Base-by-base conservation (phyloP, 2,888 invertebrate species). In the Esperia sulphurella region DNA sequence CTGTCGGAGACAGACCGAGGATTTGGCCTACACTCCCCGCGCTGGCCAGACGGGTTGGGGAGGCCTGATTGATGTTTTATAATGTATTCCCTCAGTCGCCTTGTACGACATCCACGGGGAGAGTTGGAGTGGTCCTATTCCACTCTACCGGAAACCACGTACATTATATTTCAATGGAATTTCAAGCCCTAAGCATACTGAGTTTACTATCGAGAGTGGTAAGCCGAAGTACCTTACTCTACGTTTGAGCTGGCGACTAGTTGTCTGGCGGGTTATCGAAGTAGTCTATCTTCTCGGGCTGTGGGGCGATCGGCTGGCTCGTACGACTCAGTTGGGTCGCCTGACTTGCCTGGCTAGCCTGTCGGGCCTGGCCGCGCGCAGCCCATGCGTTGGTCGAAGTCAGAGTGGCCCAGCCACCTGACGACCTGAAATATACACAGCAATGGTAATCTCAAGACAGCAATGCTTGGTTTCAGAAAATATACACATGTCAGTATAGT, bases 211-310 rank as follows among this genome's bases (percentile, higher is more conserved):
- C 3, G n/a, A 3, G 37, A 12, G 3, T 5, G 13, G 39, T 13
- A 39, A 39, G 14, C 8, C 13, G 6, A 3, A n/a, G n/a, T 39
- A 39, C 39, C 39, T 39, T 39, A 39, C 14, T 8, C 33, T 33
- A 33, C 3, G 14, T 8, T 39, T 70, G 39, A 30, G 21, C 8
- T 14, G 12, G 31, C 30, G 14, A 6, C 41, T 41, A 83, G 65
- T 82, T 75, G 49, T 89, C 86, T 2, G 90, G 89, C 50, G 90
- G 90, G 65, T 86, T 86, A 68, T 90, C 90, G 70, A 90, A 90
- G 70, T 90, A 90, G 71, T 90, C 90, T 49, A 90, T 83, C 56
- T 83, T 83, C 8, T 39, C 42, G 14, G 53, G 43, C 9, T 50
- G 21, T 41, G 74, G 54, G 39, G 64, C 10, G 56, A 30, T 53